A percentile compares a stretch with the other conserved stretches of the same genome.
Conservation (phyloP, 2,888 invertebrate species). For the Cataglyphis albicans region DNA sequence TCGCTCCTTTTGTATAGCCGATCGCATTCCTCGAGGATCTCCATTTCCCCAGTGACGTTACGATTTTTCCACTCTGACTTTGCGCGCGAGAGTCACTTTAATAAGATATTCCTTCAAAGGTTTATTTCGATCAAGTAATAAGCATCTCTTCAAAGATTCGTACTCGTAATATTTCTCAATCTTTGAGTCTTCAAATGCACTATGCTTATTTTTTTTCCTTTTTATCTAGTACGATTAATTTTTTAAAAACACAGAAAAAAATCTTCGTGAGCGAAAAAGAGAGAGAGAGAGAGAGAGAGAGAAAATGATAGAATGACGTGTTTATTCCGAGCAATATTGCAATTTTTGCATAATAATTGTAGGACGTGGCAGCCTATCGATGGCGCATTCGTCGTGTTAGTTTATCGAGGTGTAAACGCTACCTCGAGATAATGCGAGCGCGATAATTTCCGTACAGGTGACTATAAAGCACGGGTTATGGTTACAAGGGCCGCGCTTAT, state of each 20-base stretch:
- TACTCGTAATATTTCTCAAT: background rate
- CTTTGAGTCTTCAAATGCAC: background rate
- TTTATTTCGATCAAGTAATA: background rate
- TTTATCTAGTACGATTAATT: background rate
- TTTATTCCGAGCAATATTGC: background rate
- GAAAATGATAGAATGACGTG: background rate
- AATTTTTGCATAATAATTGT: slow-evolving; percentile 6
- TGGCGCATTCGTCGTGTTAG: background rate
- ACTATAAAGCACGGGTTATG: slow-evolving; percentile 20
- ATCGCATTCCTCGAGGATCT: slow-evolving; percentile 22
- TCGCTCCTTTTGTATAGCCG: slow-evolving; percentile 25
- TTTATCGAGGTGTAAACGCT: slow-evolving; percentile 13
- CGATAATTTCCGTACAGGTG: slow-evolving; percentile 35
- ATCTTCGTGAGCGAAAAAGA: background rate
- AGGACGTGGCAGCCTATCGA: background rate
- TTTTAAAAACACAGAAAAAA: background rate
- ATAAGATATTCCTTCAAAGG: background rate
- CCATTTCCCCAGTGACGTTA: slow-evolving; percentile 19
- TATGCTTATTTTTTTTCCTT: background rate
- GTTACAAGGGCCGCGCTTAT: background rate
- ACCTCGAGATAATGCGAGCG: slow-evolving; percentile 23
- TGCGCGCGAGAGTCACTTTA: background rate
- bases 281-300: background rate
- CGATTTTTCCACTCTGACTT: slow-evolving; percentile 19
- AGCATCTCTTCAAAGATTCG: background rate